These are phyloP conservation scores for Atractosteus spatula DNA, from an alignment of 2,113 vertebrate genomes.

Conservation along the genomic window DNA sequence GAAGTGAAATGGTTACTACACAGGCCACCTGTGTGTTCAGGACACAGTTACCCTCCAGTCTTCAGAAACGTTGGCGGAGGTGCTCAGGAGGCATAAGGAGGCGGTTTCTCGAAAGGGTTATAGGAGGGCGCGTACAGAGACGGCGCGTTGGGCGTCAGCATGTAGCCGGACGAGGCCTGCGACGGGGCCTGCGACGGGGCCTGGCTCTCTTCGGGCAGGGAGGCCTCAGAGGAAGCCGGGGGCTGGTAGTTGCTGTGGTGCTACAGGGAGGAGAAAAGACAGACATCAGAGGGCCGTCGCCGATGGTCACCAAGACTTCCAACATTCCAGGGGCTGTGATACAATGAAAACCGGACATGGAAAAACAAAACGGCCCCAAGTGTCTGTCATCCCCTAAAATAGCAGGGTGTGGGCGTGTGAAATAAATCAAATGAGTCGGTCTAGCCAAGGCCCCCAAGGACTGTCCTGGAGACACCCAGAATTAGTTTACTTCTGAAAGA, in stretches of 20 bases:
- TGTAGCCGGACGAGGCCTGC: constrained; percentile 68
- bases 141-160: constrained; percentile 70
- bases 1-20: neutral
- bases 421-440: no score
- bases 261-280: constrained; percentile 46
- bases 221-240: constrained; percentile 36
- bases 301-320: no score
- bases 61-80: neutral
- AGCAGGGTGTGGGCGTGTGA: no score
- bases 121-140: constrained; percentile 63
- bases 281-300: neutral
- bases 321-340: no score
- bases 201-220: constrained; percentile 67
- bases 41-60: neutral
- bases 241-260: constrained; percentile 54
- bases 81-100: constrained; percentile 80
- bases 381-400: no score
- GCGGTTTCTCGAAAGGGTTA: constrained; percentile 83
- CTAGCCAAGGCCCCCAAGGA: no score
- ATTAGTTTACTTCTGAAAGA: no score
- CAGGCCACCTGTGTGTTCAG: neutral
- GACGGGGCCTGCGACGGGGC: constrained; percentile 62
- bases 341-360: no score
- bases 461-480: no score
- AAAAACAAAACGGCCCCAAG: no score